Evolutionary conservation across 1,140 invertebrate genomes (phyloP).

Genomic region (Drosophila bifasciata): DNA sequence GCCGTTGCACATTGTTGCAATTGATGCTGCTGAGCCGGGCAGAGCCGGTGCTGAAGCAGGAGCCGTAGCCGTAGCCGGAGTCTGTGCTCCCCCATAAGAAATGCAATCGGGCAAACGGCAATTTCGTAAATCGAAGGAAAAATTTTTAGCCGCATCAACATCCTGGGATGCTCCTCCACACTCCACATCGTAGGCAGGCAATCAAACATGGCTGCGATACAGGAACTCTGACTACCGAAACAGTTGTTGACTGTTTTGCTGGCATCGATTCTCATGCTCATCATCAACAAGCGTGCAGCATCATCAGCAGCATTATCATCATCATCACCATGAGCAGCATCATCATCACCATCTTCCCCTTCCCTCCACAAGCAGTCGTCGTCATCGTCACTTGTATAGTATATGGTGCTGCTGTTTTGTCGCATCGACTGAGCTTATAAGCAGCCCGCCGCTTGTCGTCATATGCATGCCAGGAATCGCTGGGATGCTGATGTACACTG

Average conservation of each 20-base stretch:
- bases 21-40: background rate
- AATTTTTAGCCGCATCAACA: slow-evolving; percentile 52
- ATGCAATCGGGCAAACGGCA: slow-evolving; percentile 69
- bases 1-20: slow-evolving; percentile 38
- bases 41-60: too few relatives aligned
- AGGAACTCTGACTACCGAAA: slow-evolving; percentile 23
- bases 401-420: slow-evolving; percentile 63
- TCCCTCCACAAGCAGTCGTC: slow-evolving; percentile 8
- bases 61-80: too few relatives aligned
- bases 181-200: slow-evolving; percentile 44
- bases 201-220: slow-evolving; percentile 51
- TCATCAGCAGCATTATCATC: slow-evolving; percentile 7
- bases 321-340: background rate
- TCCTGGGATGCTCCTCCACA: slow-evolving; percentile 9
- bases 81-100: slow-evolving; percentile 42
- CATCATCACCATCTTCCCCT: too few relatives aligned
- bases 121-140: slow-evolving; percentile 66
- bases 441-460: slow-evolving; percentile 25
- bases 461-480: slow-evolving; percentile 36
- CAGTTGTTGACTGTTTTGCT: slow-evolving; percentile 52
- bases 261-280: slow-evolving; percentile 33
- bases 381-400: slow-evolving; percentile 49
- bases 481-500: slow-evolving; percentile 3
- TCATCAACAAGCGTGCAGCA: slow-evolving; percentile 9
- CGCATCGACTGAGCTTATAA: slow-evolving; percentile 58